Conservation (phyloP, 2,113 vertebrate species). For the Gracilinanus agilis region DNA sequence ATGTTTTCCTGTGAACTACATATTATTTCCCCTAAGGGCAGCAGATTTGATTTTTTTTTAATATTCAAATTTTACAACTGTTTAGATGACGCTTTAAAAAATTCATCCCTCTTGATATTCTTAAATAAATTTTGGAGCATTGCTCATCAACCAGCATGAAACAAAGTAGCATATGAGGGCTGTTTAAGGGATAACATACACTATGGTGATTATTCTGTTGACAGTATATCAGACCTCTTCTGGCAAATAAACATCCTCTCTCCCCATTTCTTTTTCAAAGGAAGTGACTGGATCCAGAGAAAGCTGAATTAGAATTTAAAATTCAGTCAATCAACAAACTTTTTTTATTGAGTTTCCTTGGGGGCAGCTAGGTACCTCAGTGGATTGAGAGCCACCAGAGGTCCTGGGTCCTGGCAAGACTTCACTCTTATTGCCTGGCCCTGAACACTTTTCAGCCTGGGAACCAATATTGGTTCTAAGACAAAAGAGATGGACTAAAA, state of each 20-base stretch:
- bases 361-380: too few relatives aligned
- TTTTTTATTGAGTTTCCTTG: not conserved
- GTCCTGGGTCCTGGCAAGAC: too few relatives aligned
- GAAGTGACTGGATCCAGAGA: not conserved
- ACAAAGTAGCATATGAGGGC: not conserved
- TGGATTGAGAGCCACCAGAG: too few relatives aligned
- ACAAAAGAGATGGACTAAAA: too few relatives aligned
- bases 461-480: too few relatives aligned
- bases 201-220: not conserved
- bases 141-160: not conserved
- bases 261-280: not conserved
- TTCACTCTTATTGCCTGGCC: too few relatives aligned
- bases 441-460: too few relatives aligned
- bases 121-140: not conserved
- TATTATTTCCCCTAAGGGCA: constrained; percentile 37
- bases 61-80: not conserved
- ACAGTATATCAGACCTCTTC: not conserved
- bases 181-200: not conserved
- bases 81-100: constrained; percentile 40
- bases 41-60: not conserved
- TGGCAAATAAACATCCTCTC: not conserved
- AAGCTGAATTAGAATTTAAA: not conserved
- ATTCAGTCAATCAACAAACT: not conserved
- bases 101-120: not conserved
- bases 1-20: not conserved